Evolutionary conservation across 2,888 invertebrate genomes (phyloP).

Genomic region (Brachynemurus nebulosus): DNA sequence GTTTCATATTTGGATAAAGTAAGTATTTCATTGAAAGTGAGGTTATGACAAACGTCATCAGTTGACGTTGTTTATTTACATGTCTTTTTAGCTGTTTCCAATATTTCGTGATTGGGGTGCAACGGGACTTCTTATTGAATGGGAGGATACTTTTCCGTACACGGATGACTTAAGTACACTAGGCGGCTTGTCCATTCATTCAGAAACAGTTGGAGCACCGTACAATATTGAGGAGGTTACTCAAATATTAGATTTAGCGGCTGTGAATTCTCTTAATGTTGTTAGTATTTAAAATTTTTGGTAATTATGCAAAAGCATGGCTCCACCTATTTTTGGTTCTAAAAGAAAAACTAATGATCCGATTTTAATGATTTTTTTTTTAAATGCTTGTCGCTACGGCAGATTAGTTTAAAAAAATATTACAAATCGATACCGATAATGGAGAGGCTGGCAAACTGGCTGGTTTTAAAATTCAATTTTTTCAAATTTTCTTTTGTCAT

Average conservation of each 20-base stretch:
- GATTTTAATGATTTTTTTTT: no score
- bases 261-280: slow-evolving; percentile 48
- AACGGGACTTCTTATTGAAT: slow-evolving; percentile 70
- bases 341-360: no score
- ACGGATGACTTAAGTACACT: slow-evolving; percentile 41
- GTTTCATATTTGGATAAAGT: slow-evolving; percentile 42
- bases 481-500: no score
- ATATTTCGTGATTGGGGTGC: slow-evolving; percentile 53
- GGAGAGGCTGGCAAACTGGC: no score
- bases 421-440: no score
- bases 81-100: slow-evolving; percentile 39
- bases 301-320: no score
- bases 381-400: no score
- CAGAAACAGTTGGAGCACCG: slow-evolving; percentile 38
- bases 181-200: slow-evolving; percentile 39
- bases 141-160: slow-evolving; percentile 86
- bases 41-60: no score
- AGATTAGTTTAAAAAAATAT: no score
- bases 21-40: slow-evolving; percentile 10
- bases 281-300: slow-evolving; percentile 36
- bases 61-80: slow-evolving; percentile 2
- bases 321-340: no score
- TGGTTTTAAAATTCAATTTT: no score
- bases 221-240: slow-evolving; percentile 54
- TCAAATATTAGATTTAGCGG: slow-evolving; percentile 45